Evolutionary conservation across 1,140 invertebrate genomes (phyloP).

Genomic region (Bombus pyrosoma): DNA sequence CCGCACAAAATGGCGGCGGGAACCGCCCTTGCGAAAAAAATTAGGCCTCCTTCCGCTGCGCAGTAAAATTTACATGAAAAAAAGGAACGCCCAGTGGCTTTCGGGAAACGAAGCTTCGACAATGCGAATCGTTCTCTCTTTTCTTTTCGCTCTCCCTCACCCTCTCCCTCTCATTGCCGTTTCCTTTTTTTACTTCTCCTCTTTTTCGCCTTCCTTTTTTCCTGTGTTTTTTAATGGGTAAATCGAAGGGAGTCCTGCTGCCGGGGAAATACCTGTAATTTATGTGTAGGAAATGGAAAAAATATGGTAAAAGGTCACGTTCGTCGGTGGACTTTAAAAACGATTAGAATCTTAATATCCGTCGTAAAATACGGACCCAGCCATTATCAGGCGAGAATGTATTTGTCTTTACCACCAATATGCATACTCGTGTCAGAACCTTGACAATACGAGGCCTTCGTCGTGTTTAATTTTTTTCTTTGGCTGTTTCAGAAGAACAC

Average conservation of each 20-base stretch:
- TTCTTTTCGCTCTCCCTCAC: background rate
- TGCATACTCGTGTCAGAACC: background rate
- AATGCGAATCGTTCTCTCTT: conserved; percentile 50
- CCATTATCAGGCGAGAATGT: conserved; percentile 39
- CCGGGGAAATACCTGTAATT: conserved; percentile 66
- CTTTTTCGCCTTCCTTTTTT: background rate
- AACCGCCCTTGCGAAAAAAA: conserved; percentile 77
- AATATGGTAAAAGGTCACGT: conserved; percentile 51
- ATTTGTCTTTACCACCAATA: conserved; percentile 42
- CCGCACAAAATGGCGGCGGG: conserved; percentile 77
- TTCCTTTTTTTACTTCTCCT: background rate
- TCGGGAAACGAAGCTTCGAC: conserved; percentile 68
- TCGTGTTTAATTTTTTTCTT: background rate
- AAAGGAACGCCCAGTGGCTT: conserved; percentile 65
- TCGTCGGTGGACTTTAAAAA: conserved; percentile 49
- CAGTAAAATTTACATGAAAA: conserved; percentile 75
- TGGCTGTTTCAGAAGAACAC: background rate
- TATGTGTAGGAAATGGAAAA: conserved; percentile 67
- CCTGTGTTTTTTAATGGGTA: conserved; percentile 62
- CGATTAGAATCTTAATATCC: conserved; percentile 56
- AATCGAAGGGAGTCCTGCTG: conserved; percentile 63
- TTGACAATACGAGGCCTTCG: background rate
- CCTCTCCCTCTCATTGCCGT: background rate
- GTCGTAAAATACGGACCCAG: conserved; percentile 39
- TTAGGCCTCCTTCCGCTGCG: conserved; percentile 73